Evolutionary conservation across 1,140 invertebrate genomes (phyloP).

Genomic region (Heliothis virescens): DNA sequence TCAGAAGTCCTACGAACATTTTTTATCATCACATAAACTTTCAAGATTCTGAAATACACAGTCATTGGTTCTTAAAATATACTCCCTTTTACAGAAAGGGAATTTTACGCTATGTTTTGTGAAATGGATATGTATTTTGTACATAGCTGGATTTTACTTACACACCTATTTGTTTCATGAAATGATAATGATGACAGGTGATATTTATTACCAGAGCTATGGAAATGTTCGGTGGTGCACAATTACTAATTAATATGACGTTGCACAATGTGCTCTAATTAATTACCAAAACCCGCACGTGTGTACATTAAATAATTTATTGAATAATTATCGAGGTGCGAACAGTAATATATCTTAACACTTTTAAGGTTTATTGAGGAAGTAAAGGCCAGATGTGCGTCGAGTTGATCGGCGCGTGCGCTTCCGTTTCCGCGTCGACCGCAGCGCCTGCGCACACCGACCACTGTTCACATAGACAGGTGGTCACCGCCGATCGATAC

Average conservation of each 20-base stretch:
- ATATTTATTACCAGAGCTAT: constrained; percentile 31
- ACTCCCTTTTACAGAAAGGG: too few relatives aligned
- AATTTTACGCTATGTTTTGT: background rate
- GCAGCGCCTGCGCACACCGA: constrained; percentile 44
- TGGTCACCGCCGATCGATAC: constrained; percentile 61
- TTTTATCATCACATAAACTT: too few relatives aligned
- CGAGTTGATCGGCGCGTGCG: constrained; percentile 70
- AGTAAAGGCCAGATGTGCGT: constrained; percentile 71
- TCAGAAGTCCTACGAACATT: background rate
- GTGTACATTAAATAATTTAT: background rate
- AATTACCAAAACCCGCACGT: constrained; percentile 16
- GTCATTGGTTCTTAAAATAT: too few relatives aligned
- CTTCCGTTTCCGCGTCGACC: constrained; percentile 74
- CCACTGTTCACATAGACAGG: constrained; percentile 58
- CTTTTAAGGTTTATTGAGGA: constrained; percentile 81
- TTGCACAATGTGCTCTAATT: constrained; percentile 34
- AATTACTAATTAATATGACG: constrained; percentile 36
- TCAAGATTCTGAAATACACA: too few relatives aligned
- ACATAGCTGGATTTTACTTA: too few relatives aligned
- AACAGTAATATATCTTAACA: constrained; percentile 55
- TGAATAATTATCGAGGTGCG: constrained; percentile 7
- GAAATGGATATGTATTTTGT: background rate
- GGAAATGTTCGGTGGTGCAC: constrained; percentile 15
- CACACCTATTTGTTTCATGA: background rate
- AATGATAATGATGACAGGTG: constrained; percentile 30